Evolutionary conservation across 92 coral and sea anemone genomes (phyloP).

Genomic region (Zoanthus solanderi): DNA sequence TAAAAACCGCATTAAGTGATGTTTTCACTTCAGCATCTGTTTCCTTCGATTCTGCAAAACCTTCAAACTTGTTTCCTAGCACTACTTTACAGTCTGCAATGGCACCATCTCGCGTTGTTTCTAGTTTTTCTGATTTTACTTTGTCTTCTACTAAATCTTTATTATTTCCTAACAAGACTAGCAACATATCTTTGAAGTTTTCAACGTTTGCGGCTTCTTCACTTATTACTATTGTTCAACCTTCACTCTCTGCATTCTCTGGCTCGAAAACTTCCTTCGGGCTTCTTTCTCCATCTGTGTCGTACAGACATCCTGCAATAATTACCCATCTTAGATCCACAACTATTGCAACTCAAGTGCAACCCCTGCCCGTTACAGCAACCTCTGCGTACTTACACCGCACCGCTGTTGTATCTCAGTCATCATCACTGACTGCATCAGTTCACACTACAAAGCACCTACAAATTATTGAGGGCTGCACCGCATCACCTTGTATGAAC

Average conservation of each 20-base stretch:
- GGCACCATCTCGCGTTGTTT: background rate
- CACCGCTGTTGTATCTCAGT: background rate
- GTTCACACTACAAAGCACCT: background rate
- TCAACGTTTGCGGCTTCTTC: background rate
- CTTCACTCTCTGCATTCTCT: background rate
- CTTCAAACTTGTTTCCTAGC: background rate
- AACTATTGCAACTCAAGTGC: background rate
- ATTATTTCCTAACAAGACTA: background rate
- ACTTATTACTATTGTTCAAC: background rate
- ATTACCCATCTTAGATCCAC: background rate
- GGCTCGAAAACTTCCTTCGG: background rate
- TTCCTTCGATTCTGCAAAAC: background rate
- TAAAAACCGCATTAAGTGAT: background rate
- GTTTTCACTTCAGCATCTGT: background rate
- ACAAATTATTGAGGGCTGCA: background rate
- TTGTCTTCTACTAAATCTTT: background rate
- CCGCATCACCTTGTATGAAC: slow-evolving; percentile 17
- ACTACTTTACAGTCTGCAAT: background rate
- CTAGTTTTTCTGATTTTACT: background rate
- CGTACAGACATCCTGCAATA: background rate
- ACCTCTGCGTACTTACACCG: background rate
- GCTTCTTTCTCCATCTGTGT: background rate
- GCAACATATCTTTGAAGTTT: too few relatives aligned
- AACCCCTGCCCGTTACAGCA: background rate
- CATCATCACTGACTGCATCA: background rate